These are phyloP conservation scores for Scelioninae gen. 1 DNA, from an alignment of 2,888 invertebrate species.

Conservation along the genomic window DNA sequence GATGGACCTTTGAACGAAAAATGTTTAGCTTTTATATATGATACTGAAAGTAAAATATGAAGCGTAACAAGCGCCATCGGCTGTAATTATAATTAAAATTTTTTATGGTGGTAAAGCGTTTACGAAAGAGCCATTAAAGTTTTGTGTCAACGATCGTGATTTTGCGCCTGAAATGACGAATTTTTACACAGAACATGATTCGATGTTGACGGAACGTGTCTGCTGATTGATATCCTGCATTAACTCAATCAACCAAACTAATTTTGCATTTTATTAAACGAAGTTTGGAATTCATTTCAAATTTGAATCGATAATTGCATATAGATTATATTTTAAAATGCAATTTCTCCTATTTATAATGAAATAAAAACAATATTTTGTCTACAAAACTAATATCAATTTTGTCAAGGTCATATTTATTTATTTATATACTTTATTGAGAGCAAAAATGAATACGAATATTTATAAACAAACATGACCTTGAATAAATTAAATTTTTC, in stretches of 20 bases:
- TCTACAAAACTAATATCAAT: too few species aligned
- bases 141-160: neutral
- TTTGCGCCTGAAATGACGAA: slow-evolving; percentile 13
- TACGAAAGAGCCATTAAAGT: neutral
- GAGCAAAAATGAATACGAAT: too few species aligned
- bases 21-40: neutral
- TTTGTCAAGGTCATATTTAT: too few species aligned
- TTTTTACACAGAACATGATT: slow-evolving; percentile 2
- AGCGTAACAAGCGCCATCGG: neutral
- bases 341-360: too few species aligned
- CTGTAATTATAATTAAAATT: neutral
- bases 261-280: slow-evolving; percentile 21
- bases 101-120: neutral
- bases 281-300: too few species aligned
- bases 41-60: neutral
- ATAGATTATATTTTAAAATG: too few species aligned
- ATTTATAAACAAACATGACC: too few species aligned
- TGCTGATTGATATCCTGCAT: neutral
- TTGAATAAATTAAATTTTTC: too few species aligned
- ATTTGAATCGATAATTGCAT: too few species aligned
- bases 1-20: neutral
- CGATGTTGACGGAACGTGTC: slow-evolving; percentile 14
- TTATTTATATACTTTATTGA: too few species aligned
- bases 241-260: slow-evolving; percentile 15
- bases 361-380: too few species aligned